Percentiles rank a stretch among this genome's conserved stretches.
phyloP scores from a whole-genome alignment of 2,888 invertebrate genomes.

The Omphaloscelis lunosa region DNA sequence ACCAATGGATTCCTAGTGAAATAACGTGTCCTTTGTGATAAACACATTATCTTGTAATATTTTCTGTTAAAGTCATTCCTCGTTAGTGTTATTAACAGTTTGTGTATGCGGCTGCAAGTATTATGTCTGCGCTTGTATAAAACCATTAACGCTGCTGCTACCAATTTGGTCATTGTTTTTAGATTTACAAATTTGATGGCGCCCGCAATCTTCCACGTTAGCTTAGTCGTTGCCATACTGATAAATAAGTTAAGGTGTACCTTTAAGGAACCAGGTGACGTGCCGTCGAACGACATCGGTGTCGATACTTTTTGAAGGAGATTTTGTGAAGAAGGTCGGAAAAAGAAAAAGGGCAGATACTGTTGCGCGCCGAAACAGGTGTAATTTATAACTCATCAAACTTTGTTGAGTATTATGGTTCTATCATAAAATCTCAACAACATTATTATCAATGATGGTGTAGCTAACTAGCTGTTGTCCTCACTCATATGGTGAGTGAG shows the following conservation, averaged over 20 bases:
- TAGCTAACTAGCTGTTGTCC: not conserved
- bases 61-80: not conserved
- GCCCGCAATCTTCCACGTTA: not conserved
- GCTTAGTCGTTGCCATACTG: conserved; percentile 4
- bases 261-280: not conserved
- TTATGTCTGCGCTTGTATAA: conserved; percentile 10
- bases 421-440: not conserved
- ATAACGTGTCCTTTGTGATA: not conserved
- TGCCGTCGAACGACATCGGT: not conserved
- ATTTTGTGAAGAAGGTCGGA: conserved; percentile 8
- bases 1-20: not conserved
- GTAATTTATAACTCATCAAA: not conserved
- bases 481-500: too few species aligned
- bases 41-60: too few species aligned
- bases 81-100: conserved; percentile 7
- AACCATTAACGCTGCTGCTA: conserved; percentile 7
- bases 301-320: conserved; percentile 1
- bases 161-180: conserved; percentile 11
- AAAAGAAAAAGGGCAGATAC: not conserved
- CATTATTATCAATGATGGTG: conserved; percentile 1
- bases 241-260: not conserved
- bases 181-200: not conserved
- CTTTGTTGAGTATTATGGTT: not conserved
- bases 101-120: conserved; percentile 12
- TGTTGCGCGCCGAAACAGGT: not conserved